A percentile compares a stretch with the other conserved stretches of the same genome.
Evolutionary conservation across 1,140 invertebrate species (phyloP).

Genomic region (Heliconius congener): DNA sequence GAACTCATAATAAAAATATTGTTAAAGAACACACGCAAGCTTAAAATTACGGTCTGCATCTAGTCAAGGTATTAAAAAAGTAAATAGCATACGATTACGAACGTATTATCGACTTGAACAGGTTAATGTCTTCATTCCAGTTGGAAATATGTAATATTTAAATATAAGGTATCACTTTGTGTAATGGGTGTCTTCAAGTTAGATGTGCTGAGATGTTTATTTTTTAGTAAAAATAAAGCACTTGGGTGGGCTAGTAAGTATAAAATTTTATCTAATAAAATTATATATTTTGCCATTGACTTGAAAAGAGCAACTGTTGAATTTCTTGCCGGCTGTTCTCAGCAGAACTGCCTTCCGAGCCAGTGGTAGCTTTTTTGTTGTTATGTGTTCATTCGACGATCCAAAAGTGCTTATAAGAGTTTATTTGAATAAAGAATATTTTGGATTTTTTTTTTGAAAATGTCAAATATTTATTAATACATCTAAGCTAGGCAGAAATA

Average conservation of each 20-base stretch:
- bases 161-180: background rate
- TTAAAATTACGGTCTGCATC: background rate
- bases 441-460: no score
- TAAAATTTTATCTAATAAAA: no score
- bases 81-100: background rate
- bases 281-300: no score
- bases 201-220: background rate
- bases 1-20: background rate
- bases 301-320: no score
- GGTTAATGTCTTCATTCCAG: slow-evolving; percentile 11
- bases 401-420: no score
- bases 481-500: no score
- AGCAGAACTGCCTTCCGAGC: no score
- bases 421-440: no score
- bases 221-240: background rate
- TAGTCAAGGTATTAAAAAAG: background rate
- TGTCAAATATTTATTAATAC: no score
- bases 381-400: no score
- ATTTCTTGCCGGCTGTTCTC: no score
- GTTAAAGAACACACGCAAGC: background rate
- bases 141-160: background rate
- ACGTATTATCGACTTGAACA: slow-evolving; percentile 3
- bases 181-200: background rate
- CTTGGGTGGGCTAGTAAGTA: background rate
- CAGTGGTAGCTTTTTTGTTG: no score